Base-by-base conservation (phyloP, 2,888 invertebrate genomes). In the Diarsia mendica region DNA sequence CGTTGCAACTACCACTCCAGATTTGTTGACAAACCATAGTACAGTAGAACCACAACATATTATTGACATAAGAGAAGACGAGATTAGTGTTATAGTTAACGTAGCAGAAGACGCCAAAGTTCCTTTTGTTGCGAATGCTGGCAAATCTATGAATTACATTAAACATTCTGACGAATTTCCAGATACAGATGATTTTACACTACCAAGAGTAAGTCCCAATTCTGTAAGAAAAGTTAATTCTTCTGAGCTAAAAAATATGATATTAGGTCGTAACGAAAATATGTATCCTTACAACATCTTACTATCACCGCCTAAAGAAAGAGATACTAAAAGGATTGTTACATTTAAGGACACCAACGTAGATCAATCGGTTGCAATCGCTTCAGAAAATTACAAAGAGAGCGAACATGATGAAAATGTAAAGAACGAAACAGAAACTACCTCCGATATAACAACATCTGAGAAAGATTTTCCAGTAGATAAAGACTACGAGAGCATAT, bases 11-110 rank as follows among this genome's bases (percentile, higher is more conserved):
- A 93, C 95, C 60, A 96, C 97, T 33, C 97, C 97, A 13, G 97
- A 97, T 92, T 92, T 97, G 77, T 92, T 97, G 75, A 97, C 97
- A 70, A 97, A 97, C 88, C 97, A 97, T 87, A 83, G 68, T 74
- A 97, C 95, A 87, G 94, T 95, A 23, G 88, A 89, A 79, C 72
- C 87, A 76, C 72, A 87, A 83, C 81, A 85, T 77, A 84, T 80
- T 67, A 65, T 76, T 77, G 79, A 85, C 39, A 77, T 77, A 58
- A 71, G 64, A 44, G 73, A 87, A 71, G 68, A 87, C 10, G 72
- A 76, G 33, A 77, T 86, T 9, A 79, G 76, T 71, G 78, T 84
- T 33, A 75, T 80, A 75, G 71, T 85, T 46, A 85, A 87, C 77
- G 65, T 79, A 44, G 53, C 71, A 58, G 74, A 82, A 33, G 46